These are phyloP conservation scores for Chiloscyllium punctatum DNA, from an alignment of 2,797 vertebrate species.

Conservation along the genomic window DNA sequence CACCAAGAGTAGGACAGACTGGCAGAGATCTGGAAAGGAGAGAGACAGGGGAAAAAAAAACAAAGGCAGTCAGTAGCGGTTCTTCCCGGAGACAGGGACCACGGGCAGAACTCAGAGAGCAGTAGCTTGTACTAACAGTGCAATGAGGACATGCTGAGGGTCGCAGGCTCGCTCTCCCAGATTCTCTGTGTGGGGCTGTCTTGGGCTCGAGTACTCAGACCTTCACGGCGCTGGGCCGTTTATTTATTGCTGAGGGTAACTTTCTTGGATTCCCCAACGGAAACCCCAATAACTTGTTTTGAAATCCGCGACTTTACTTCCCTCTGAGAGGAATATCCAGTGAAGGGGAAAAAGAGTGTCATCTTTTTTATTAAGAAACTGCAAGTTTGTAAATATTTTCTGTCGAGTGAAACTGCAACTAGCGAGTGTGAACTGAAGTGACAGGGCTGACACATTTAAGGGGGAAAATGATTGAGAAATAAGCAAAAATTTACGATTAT, in stretches of 20 bases:
- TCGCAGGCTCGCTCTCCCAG: neutral
- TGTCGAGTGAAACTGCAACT: neutral
- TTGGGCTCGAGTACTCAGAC: neutral
- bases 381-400: neutral
- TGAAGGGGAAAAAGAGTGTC: neutral
- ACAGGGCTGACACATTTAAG: neutral
- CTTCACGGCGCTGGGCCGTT: neutral
- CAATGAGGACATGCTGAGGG: neutral
- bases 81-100: neutral
- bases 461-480: neutral
- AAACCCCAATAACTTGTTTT: conserved; percentile 10
- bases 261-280: neutral
- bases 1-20: neutral
- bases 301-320: neutral
- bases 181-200: neutral
- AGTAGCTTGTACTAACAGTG: neutral
- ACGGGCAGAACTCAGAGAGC: neutral
- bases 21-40: conserved; percentile 3
- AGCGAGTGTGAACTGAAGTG: neutral
- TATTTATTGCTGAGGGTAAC: conserved; percentile 5
- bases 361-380: neutral
- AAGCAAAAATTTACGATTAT: neutral
- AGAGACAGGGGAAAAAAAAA: no score
- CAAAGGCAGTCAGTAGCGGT: neutral
- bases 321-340: neutral